Evolutionary conservation across 2,797 vertebrate species (phyloP).

Genomic region (Macroramphosus scolopax): DNA sequence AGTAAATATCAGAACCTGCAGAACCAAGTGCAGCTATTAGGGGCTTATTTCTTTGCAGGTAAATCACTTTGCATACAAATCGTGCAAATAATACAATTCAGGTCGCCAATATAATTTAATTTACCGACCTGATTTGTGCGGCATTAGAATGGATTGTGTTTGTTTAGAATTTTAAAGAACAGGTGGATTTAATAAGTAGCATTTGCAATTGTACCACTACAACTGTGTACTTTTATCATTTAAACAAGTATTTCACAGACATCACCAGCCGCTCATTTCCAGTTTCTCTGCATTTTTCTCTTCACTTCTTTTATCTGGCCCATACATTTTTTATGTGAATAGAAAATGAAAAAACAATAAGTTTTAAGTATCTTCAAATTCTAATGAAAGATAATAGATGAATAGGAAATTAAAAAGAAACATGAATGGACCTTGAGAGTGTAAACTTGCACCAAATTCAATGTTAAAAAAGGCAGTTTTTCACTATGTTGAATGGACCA

Average conservation of each 20-base stretch:
- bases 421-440: no score
- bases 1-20: slow-evolving; percentile 34
- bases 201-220: background rate
- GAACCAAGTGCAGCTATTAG: slow-evolving; percentile 26
- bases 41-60: slow-evolving; percentile 7
- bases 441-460: no score
- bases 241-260: no score
- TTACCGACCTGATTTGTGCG: background rate
- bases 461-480: no score
- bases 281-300: background rate
- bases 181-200: background rate
- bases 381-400: no score
- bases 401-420: background rate
- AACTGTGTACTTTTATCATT: no score
- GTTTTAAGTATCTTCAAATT: no score
- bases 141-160: slow-evolving; percentile 1
- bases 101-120: background rate
- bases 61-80: slow-evolving; percentile 19
- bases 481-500: no score
- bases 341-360: background rate
- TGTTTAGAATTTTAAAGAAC: no score
- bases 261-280: background rate
- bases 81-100: slow-evolving; percentile 3
- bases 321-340: background rate
- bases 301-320: background rate